phyloP scores from a whole-genome alignment of 2,888 invertebrate genomes.

The Eupithecia inturbata region DNA sequence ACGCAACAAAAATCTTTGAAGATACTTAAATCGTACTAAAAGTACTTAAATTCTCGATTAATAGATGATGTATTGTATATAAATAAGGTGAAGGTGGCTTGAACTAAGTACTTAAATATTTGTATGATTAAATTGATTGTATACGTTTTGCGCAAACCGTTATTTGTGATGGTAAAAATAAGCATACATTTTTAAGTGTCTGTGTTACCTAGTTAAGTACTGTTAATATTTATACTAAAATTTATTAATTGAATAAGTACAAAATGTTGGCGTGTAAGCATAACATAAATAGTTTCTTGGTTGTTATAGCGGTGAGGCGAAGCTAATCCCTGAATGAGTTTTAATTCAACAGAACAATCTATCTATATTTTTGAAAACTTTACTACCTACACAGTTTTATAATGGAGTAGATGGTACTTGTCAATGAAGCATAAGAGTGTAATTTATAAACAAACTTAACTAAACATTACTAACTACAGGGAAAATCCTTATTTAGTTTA shows the following conservation, averaged over 20 bases:
- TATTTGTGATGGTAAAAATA: neutral
- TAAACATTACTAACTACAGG: neutral
- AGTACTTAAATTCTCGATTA: conserved; percentile 33
- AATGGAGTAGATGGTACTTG: neutral
- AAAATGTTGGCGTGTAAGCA: neutral
- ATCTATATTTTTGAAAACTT: no score
- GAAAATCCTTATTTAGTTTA: neutral
- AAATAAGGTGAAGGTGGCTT: conserved; percentile 13
- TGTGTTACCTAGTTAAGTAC: conserved; percentile 12
- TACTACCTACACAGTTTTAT: neutral
- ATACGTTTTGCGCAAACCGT: neutral
- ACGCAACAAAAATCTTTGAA: neutral
- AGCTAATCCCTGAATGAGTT: neutral
- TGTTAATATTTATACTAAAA: conserved; percentile 6
- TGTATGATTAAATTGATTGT: neutral
- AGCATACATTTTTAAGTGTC: neutral
- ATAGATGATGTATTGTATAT: conserved; percentile 9
- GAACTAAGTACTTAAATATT: conserved; percentile 12
- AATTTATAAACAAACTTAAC: neutral
- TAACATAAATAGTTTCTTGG: conserved; percentile 6
- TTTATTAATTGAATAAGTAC: conserved; percentile 1
- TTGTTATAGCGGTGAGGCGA: neutral
- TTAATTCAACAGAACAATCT: neutral
- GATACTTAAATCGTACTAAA: conserved; percentile 30
- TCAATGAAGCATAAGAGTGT: neutral